Evolutionary conservation across 2,113 vertebrate species (phyloP), one percentile per base, ranked within the genome.

Genomic region (Grallaria varia): DNA sequence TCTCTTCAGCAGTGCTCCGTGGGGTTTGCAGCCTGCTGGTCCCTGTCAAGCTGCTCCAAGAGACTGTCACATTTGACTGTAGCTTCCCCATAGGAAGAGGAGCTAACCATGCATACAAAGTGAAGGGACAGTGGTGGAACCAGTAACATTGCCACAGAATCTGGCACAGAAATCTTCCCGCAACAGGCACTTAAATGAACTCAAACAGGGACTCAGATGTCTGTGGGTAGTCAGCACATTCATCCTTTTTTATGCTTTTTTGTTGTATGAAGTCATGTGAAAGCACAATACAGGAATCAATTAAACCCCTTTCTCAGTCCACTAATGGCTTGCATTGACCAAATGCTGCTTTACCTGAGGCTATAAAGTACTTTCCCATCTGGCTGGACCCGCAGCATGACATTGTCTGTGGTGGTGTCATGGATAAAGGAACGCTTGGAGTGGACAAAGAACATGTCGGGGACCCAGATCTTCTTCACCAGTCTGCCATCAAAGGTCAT

Each of bases 381-480:
- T 0, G 99, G 99, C 95, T 99, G 99, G 40, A 99, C 99, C 14
- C 99, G 98, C 83, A 99, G 97, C 99, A 99, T 99, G 94, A 99
- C 98, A 0, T 99, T 99, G 92, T 99, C 99, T 1, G 99, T 99
- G 37, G 99, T 99, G 76, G 99, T 99, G 97, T 99, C 99, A 0
- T 99, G 99, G 96, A 99, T 99, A 94, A 99, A 99, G 55, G 99
- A 99, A 49, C 99, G 98, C 95, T 99, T 99, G 47, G 99, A 99
- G 96, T 99, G 99, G 67, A 99, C 99, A 0, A 99, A 99, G 92
- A 99, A 99, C 99, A 99, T 99, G 96, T 99, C 99, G 0, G 99
- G 99, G 9, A 99, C 99, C 99, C 99, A 99, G 89, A 99, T 99
- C 97, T 99, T 99, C 98, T 99, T 99, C 90, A 99, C 99, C 84